Conservation (phyloP, 2,797 vertebrate species). For the Chloroceryle inda region DNA sequence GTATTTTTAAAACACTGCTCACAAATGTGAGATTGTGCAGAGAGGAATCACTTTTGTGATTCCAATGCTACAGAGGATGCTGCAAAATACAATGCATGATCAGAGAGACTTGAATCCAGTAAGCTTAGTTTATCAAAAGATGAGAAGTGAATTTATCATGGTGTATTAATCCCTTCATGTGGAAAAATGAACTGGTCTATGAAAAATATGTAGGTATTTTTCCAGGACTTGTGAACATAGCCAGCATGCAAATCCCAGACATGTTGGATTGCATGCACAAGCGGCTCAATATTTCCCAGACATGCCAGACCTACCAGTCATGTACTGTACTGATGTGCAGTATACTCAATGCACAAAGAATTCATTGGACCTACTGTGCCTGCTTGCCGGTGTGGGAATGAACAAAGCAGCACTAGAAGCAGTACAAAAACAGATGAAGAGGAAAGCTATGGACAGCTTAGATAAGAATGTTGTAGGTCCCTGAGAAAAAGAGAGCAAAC, state of each 20-base stretch:
- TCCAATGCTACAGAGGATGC: background rate
- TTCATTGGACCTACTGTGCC: constrained; percentile 64
- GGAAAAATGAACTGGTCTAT: constrained; percentile 48
- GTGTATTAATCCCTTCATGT: constrained; percentile 31
- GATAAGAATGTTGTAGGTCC: constrained; percentile 60
- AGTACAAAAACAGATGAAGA: constrained; percentile 68
- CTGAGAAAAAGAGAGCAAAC: constrained; percentile 64
- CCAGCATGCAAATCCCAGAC: constrained; percentile 64
- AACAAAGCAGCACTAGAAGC: constrained; percentile 69
- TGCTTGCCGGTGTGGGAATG: constrained; percentile 58
- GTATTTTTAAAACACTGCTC: constrained; percentile 28
- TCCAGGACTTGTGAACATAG: constrained; percentile 53
- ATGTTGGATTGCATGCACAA: constrained; percentile 60
- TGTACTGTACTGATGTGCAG: constrained; percentile 57
- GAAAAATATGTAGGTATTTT: constrained; percentile 54
- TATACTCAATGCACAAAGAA: constrained; percentile 73
- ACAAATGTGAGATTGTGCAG: background rate
- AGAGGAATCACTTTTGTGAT: background rate
- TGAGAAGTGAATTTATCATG: constrained; percentile 46
- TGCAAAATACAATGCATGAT: background rate
- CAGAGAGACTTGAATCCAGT: constrained; percentile 33
- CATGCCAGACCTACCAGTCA: constrained; percentile 50
- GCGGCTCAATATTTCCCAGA: constrained; percentile 66
- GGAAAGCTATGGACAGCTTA: constrained; percentile 48
- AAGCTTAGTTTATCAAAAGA: constrained; percentile 48